phyloP scores from a whole-genome alignment of 2,888 invertebrate species.

The Torymus auratus region DNA sequence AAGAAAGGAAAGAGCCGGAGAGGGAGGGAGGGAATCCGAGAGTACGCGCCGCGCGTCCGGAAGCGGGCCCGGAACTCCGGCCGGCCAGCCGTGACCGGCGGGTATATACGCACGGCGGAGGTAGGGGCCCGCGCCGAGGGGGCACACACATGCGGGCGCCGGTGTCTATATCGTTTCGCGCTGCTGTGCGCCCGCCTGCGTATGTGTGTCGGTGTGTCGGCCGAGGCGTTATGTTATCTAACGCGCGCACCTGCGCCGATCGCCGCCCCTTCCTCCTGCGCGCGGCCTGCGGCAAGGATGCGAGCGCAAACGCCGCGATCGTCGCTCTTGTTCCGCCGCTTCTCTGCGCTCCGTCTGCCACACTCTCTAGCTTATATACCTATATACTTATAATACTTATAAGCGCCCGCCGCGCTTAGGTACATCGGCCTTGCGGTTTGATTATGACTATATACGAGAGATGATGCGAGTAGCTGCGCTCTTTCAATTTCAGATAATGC shows the following conservation, averaged over 20 bases:
- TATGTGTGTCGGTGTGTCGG: constrained; percentile 37
- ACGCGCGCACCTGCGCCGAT: constrained; percentile 14
- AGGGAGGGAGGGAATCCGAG: background rate
- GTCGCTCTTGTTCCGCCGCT: no score
- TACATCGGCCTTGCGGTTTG: no score
- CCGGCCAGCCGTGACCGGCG: constrained; percentile 75
- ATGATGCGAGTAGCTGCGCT: background rate
- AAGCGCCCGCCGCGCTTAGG: no score
- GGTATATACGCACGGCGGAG: constrained; percentile 6
- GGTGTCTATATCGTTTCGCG: no score
- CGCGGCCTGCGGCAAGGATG: no score
- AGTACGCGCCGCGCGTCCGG: constrained; percentile 65
- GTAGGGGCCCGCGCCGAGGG: constrained; percentile 52
- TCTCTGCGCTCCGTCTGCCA: no score
- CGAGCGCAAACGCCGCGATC: no score
- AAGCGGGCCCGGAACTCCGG: constrained; percentile 75
- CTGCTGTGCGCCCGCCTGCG: constrained; percentile 16
- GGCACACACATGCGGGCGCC: constrained; percentile 27
- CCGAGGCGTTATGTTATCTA: constrained; percentile 27
- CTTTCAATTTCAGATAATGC: background rate
- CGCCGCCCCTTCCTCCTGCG: background rate
- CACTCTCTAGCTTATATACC: no score
- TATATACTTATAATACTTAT: no score
- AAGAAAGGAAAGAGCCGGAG: constrained; percentile 15
- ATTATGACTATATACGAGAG: no score